phyloP scores from a whole-genome alignment of 2,888 invertebrate genomes.

The Rambutsinella grinnellia region DNA sequence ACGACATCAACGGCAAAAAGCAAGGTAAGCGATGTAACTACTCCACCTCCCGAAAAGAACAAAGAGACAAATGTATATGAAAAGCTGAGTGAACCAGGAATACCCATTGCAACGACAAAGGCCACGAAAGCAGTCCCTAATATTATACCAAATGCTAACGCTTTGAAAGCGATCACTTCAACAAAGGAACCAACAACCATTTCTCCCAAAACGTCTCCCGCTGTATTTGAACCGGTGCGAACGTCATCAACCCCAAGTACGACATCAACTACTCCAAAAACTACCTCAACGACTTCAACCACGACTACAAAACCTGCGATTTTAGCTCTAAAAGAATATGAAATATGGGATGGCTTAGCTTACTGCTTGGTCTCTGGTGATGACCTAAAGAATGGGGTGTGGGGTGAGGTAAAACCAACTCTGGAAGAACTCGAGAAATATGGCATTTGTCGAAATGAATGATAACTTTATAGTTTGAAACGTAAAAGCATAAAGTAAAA shows the following conservation, averaged over 20 bases:
- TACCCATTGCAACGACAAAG: too few species aligned
- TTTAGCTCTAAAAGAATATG: neutral
- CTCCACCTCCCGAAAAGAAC: neutral
- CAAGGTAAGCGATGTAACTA: neutral
- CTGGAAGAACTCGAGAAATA: neutral
- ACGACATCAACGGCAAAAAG: neutral
- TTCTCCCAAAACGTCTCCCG: neutral
- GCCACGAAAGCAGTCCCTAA: neutral
- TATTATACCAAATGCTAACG: neutral
- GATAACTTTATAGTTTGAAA: too few species aligned
- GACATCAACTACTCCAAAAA: neutral
- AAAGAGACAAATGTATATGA: neutral
- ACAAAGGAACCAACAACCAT: neutral
- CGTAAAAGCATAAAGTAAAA: too few species aligned
- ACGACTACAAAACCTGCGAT: neutral
- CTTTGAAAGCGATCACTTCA: neutral
- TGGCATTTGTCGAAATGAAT: too few species aligned
- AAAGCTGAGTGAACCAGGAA: neutral
- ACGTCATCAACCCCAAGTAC: neutral
- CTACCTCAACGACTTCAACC: neutral
- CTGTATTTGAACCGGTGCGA: neutral
- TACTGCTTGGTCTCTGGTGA: neutral
- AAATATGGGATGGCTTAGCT: conserved; percentile 10
- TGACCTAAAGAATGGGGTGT: neutral
- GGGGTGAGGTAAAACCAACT: neutral